Percentiles rank a stretch among this genome's conserved stretches.
phyloP scores from a whole-genome alignment of 2,797 vertebrate species.

The Cyprinella venusta region DNA sequence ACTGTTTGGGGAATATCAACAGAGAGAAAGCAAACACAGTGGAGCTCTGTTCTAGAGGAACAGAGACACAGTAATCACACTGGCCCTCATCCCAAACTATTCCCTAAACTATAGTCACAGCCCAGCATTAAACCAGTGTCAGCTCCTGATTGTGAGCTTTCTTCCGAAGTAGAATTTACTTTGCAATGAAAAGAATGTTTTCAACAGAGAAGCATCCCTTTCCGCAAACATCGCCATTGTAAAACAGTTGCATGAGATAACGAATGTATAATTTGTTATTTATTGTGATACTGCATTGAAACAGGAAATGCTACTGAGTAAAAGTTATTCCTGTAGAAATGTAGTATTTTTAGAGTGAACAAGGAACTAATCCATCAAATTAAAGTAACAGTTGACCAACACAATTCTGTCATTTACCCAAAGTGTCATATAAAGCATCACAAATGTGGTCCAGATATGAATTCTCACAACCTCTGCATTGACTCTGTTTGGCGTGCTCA shows the following conservation, averaged over 20 bases:
- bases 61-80: constrained; percentile 68
- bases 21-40: constrained; percentile 62
- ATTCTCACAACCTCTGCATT: not conserved
- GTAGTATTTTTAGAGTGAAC: not conserved
- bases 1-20: constrained; percentile 49
- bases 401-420: not conserved
- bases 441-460: not conserved
- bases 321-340: not conserved
- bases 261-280: not conserved
- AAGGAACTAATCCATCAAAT: not conserved
- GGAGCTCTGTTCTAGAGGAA: constrained; percentile 69
- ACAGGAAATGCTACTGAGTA: constrained; percentile 3
- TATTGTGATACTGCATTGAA: not conserved
- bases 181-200: constrained; percentile 1
- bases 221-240: not conserved
- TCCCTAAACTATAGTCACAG: constrained; percentile 60
- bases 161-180: constrained; percentile 8
- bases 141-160: constrained; percentile 38
- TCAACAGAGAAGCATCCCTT: not conserved
- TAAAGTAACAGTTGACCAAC: not conserved
- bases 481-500: not conserved
- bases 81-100: constrained; percentile 62
- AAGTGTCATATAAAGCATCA: no score
- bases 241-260: constrained; percentile 2
- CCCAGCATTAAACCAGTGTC: constrained; percentile 54